These are phyloP conservation scores for Synergus itoensis DNA, from an alignment of 2,888 invertebrate genomes.

Conservation along the genomic window DNA sequence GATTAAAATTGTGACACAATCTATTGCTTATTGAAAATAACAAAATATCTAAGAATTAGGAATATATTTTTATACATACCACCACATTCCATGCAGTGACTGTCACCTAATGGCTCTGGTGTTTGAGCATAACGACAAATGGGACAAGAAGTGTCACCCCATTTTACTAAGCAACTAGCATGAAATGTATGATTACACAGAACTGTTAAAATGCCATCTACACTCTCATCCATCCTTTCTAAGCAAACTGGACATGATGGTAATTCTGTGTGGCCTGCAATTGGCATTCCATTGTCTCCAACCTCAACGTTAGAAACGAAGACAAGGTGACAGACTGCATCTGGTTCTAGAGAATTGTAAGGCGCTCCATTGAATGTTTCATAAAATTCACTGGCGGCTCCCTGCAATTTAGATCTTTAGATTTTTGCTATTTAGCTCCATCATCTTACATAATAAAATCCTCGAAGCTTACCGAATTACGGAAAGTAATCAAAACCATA, in stretches of 20 bases:
- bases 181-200: conserved; percentile 99
- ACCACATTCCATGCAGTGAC: conserved; percentile 85
- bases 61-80: conserved; percentile 10
- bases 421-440: not conserved
- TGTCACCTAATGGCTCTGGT: conserved; percentile 87
- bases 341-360: conserved; percentile 96
- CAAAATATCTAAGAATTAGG: conserved; percentile 39
- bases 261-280: conserved; percentile 93
- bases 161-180: conserved; percentile 95
- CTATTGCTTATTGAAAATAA: conserved; percentile 17
- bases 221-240: conserved; percentile 99
- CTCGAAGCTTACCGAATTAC: conserved; percentile 64
- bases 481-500: conserved; percentile 95
- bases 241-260: conserved; percentile 98
- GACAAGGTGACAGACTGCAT: conserved; percentile 94
- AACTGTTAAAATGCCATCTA: conserved; percentile 97
- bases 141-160: conserved; percentile 98
- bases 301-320: conserved; percentile 97
- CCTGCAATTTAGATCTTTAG: conserved; percentile 76
- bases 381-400: conserved; percentile 94
- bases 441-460: not conserved
- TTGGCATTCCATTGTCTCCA: conserved; percentile 87
- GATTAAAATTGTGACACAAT: too few relatives aligned
- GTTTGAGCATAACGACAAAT: conserved; percentile 96
- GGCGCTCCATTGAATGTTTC: conserved; percentile 94